Conservation (phyloP, 1,140 invertebrate species). For the Mycetomoellerius zeteki region DNA sequence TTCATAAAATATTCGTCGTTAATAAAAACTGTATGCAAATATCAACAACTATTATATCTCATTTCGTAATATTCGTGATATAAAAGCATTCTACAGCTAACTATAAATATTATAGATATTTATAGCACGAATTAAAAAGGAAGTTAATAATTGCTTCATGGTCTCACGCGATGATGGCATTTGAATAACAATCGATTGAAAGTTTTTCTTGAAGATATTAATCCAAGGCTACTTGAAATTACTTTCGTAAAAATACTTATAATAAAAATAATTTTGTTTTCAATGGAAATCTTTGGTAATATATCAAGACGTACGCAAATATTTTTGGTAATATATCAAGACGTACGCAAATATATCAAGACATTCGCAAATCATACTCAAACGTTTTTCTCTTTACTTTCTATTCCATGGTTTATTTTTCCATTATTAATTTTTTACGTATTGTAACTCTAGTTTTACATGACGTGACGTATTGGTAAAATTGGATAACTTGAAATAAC, state of each 20-base stretch:
- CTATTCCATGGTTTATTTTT: neutral
- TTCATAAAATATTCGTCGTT: neutral
- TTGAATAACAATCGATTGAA: neutral
- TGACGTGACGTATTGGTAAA: neutral
- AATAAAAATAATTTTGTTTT: neutral
- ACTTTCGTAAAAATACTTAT: neutral
- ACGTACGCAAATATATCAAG: neutral
- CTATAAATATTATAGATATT: neutral
- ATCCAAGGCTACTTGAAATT: neutral
- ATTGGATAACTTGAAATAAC: neutral
- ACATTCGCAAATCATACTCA: neutral
- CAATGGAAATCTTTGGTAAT: neutral
- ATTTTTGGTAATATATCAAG: neutral
- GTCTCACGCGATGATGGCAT: neutral
- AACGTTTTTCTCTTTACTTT: neutral
- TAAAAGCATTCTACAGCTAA: neutral
- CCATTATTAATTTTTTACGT: neutral
- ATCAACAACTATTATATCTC: too few relatives aligned
- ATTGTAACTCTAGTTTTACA: neutral
- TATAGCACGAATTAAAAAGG: conserved; percentile 5
- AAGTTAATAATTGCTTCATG: neutral
- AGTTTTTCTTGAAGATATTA: neutral
- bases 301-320: neutral
- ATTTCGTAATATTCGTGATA: neutral
- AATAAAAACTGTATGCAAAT: neutral